A percentile compares a stretch with the other conserved stretches of the same genome.
These are phyloP conservation scores for Laterallus jamaicensis DNA, from an alignment of 2,113 vertebrate species.

Conservation along the genomic window DNA sequence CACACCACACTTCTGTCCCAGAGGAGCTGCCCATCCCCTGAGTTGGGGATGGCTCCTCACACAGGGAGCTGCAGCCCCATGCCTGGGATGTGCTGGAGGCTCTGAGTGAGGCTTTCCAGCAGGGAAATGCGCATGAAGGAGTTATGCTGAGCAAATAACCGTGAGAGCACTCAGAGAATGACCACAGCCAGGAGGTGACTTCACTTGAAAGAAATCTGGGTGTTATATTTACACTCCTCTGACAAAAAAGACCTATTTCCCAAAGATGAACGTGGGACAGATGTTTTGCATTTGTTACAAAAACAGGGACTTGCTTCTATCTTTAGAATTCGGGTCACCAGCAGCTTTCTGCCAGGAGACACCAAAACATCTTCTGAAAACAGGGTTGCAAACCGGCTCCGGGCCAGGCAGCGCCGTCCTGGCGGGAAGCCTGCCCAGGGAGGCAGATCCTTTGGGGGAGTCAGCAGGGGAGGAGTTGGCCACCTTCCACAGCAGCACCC, in stretches of 20 bases:
- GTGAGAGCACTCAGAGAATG: not conserved
- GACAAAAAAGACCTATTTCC: not conserved
- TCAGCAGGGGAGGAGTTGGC: not conserved
- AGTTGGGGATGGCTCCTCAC: not conserved
- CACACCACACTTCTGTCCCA: fast-evolving
- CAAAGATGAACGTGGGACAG: fast-evolving
- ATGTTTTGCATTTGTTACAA: not conserved
- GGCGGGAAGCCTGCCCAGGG: not conserved
- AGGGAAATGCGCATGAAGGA: not conserved
- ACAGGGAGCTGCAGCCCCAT: not conserved
- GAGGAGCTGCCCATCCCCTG: not conserved
- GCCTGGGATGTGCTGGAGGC: not conserved
- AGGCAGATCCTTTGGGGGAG: not conserved
- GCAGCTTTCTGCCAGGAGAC: slow-evolving; percentile 12
- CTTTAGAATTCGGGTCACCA: slow-evolving; percentile 37
- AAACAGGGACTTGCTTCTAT: not conserved
- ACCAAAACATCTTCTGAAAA: not conserved
- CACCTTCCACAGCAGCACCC: fast-evolving
- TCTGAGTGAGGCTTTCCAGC: not conserved
- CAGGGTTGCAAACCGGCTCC: not conserved
- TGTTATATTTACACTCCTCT: not conserved
- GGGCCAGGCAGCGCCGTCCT: not conserved
- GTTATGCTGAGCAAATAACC: not conserved
- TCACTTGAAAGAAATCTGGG: slow-evolving; percentile 3
- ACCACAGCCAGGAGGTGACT: not conserved